These are phyloP conservation scores for Candidula unifasciata DNA, from an alignment of 2,888 invertebrate genomes.

Conservation along the genomic window DNA sequence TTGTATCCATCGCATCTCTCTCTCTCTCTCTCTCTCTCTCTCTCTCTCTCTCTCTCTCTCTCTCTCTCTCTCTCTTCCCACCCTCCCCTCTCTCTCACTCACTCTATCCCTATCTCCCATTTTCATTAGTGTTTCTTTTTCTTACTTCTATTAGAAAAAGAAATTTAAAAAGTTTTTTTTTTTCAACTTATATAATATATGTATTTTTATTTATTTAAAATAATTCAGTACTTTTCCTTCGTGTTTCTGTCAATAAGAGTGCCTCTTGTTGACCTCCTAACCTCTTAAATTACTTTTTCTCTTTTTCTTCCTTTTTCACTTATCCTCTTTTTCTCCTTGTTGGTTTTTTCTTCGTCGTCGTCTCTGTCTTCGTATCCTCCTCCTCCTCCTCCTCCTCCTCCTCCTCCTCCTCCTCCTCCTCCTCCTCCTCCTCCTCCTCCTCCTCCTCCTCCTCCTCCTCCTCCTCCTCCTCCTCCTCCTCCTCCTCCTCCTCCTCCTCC, in stretches of 20 bases:
- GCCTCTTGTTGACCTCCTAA: too few relatives aligned
- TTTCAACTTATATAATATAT: too few relatives aligned
- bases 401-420: background rate
- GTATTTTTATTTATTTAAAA: too few relatives aligned
- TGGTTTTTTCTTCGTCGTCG: background rate
- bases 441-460: background rate
- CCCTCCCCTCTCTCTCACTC: too few relatives aligned
- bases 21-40: conserved; percentile 36
- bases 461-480: background rate
- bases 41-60: conserved; percentile 25
- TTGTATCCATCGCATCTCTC: conserved; percentile 26
- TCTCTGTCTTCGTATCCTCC: background rate
- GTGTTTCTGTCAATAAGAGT: too few relatives aligned
- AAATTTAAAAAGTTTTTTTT: too few relatives aligned
- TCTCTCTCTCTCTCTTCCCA: background rate
- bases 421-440: background rate
- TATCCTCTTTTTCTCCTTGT: background rate
- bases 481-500: background rate
- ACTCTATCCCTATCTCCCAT: too few relatives aligned
- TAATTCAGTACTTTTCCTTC: too few relatives aligned
- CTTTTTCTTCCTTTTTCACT: background rate
- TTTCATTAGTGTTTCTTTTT: too few relatives aligned
- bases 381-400: background rate
- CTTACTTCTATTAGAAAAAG: too few relatives aligned
- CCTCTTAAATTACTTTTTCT: too few relatives aligned